Base-by-base conservation (phyloP, 2,797 vertebrate genomes). In the Enteromius argenteus region DNA sequence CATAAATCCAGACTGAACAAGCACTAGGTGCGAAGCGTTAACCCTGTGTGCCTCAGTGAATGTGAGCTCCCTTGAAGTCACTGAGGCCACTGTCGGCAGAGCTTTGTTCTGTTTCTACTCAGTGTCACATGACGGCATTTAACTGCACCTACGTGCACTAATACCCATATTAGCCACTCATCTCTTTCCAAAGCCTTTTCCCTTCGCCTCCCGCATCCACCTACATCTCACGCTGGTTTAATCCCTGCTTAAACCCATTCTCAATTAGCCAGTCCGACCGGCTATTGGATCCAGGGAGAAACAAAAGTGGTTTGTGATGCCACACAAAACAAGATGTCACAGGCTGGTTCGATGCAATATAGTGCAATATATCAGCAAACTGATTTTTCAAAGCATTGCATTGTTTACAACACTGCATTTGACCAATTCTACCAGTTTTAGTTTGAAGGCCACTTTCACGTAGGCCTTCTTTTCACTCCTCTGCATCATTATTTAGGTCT, bases 111-210 rank as follows among this genome's bases (percentile, higher is more conserved):
- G 87, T 77, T 88, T 83, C 80, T 86, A 86, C 90, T 91, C 86
- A 86, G 72, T 90, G 93, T 94, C 93, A 92, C 91, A 93, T 94
- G 93, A 94, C 90, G 91, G 83, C 88, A 85, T 75, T 10, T 58
- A 74, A 78, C 32, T 83, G 62, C 69, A 79, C 88, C 91, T 93
- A 92, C 92, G 91, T 89, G 90, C 89, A 90, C 91, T 93, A 94
- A 94, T 91, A 92, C 91, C 92, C 92, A 90, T 91, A 94, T 95
- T 93, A 94, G 91, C 93, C 90, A 91, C 90, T 87, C 89, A 88
- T 91, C 89, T 91, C 78, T 90, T 62, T 64, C 84, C 92, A 94
- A 93, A 92, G 90, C 91, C 91, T 93, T 93, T 92, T 92, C 88
- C 92, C 91, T 92, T 91, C 90, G 91, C 91, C 92, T 90, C 88